Evolutionary conservation across 2,797 vertebrate genomes (phyloP).

Genomic region (Todus mexicanus): DNA sequence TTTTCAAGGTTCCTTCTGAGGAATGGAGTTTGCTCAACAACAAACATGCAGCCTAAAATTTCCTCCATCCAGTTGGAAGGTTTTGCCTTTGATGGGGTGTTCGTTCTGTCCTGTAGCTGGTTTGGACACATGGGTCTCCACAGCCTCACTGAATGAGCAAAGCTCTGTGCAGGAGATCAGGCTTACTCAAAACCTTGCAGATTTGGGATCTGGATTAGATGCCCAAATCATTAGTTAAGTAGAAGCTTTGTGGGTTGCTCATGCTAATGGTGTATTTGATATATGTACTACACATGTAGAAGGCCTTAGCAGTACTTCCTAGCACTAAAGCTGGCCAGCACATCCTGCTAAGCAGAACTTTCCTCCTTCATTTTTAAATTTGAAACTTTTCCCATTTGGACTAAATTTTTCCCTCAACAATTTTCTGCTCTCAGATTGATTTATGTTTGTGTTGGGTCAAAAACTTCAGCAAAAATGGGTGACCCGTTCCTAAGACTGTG

Average conservation of each 20-base stretch:
- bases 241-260: neutral
- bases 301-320: neutral
- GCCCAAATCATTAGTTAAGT: neutral
- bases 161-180: neutral
- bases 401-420: neutral
- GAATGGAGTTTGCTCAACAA: neutral
- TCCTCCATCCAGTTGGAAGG: neutral
- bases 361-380: neutral
- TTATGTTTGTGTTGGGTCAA: neutral
- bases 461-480: neutral
- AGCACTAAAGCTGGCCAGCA: neutral
- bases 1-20: neutral
- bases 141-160: neutral
- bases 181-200: neutral
- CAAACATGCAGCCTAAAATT: neutral
- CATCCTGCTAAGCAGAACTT: neutral
- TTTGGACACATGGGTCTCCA: neutral
- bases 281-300: neutral
- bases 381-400: neutral
- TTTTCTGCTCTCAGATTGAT: neutral
- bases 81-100: neutral
- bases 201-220: neutral
- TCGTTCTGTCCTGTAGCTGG: neutral
- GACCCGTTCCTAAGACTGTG: neutral
- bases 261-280: neutral